phyloP scores from a whole-genome alignment of 2,113 vertebrate genomes.

The Phodopus roborovskii region DNA sequence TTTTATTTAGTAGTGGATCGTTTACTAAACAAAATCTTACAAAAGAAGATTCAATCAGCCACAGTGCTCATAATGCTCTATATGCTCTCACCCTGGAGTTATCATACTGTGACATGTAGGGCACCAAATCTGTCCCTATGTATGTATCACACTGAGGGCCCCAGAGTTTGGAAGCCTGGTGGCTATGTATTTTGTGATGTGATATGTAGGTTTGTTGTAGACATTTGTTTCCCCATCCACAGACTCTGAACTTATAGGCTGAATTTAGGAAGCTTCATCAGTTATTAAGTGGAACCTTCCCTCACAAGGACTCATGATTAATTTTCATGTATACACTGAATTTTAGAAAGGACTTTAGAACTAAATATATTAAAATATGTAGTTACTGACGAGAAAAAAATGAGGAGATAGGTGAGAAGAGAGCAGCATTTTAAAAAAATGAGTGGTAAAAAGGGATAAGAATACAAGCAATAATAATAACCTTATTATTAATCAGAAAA shows the following conservation, averaged over 20 bases:
- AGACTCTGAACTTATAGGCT: not conserved
- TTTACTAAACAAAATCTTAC: slow-evolving; percentile 51
- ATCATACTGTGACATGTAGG: not conserved
- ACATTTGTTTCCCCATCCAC: not conserved
- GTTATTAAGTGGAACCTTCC: not conserved
- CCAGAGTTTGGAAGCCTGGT: not conserved
- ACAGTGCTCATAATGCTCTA: not conserved
- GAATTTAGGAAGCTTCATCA: not conserved
- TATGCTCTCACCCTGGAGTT: not conserved
- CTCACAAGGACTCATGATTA: slow-evolving; percentile 38
- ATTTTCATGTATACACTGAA: not conserved
- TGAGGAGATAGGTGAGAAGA: not conserved
- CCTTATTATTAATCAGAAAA: slow-evolving; percentile 37
- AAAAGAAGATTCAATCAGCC: not conserved
- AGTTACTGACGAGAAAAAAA: slow-evolving; percentile 37
- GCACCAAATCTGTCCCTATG: not conserved
- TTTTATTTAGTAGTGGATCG: slow-evolving; percentile 40
- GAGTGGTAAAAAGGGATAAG: not conserved
- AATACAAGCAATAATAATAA: not conserved
- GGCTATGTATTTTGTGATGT: not conserved
- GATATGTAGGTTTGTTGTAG: not conserved
- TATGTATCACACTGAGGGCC: not conserved
- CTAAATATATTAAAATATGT: slow-evolving; percentile 36
- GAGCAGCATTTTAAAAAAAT: not conserved
- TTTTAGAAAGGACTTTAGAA: slow-evolving; percentile 40